Evolutionary conservation across 2,797 vertebrate species (phyloP).

Genomic region (Vespertilio murinus): DNA sequence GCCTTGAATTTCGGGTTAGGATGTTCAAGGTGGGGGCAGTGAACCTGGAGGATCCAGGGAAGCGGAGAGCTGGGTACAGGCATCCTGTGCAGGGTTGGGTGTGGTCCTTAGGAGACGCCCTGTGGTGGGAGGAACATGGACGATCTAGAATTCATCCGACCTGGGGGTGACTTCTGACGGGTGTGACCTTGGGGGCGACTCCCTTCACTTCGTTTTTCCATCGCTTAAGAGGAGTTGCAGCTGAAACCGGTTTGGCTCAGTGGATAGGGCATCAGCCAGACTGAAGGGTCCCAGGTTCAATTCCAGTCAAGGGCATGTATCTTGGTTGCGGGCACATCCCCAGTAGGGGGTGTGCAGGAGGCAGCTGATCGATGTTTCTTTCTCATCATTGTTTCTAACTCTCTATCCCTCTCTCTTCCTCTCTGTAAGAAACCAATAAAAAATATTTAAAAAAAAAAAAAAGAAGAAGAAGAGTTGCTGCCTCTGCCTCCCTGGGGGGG

Average conservation of each 20-base stretch:
- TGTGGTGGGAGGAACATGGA: neutral
- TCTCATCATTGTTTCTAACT: too few relatives aligned
- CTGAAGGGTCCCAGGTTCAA: too few relatives aligned
- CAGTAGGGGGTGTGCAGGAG: too few relatives aligned
- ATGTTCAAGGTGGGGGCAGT: neutral
- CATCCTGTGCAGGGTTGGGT: neutral
- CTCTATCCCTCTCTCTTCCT: too few relatives aligned
- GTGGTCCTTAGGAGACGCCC: neutral
- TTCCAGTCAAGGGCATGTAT: too few relatives aligned
- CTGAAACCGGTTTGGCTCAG: too few relatives aligned
- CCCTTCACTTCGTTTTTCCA: neutral
- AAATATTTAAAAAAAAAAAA: too few relatives aligned
- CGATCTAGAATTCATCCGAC: neutral
- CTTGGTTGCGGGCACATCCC: too few relatives aligned
- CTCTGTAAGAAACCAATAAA: too few relatives aligned
- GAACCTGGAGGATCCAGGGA: neutral
- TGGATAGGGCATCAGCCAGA: too few relatives aligned
- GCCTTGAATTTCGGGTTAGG: neutral
- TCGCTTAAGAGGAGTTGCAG: neutral
- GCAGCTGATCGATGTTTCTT: too few relatives aligned
- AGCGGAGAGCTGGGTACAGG: neutral
- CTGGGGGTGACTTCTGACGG: neutral
- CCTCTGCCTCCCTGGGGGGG: neutral
- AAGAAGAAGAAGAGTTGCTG: neutral
- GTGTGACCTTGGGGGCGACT: neutral